A percentile compares a stretch with the other conserved stretches of the same genome.
Evolutionary conservation across 2,113 vertebrate genomes (phyloP).

Genomic region (Xiphophorus maculatus): DNA sequence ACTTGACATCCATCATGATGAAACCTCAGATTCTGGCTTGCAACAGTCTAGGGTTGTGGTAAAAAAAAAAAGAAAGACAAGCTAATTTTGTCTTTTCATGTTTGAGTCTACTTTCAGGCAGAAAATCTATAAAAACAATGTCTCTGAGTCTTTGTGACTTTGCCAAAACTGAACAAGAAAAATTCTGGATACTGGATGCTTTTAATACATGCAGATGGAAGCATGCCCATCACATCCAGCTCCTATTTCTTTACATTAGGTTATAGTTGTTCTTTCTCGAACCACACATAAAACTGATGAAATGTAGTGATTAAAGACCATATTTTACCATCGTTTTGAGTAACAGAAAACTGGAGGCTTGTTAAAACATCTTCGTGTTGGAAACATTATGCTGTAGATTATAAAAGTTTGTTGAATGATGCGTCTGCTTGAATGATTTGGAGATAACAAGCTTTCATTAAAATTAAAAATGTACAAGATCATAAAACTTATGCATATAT

Average conservation of each 20-base stretch:
- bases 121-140: not conserved
- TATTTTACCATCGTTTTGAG: not conserved
- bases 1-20: not conserved
- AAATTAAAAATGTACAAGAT: not conserved
- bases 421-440: not conserved
- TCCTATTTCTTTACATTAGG: not conserved
- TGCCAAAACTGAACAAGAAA: not conserved
- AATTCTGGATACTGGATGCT: not conserved
- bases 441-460: not conserved
- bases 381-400: no score
- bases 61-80: not conserved
- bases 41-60: not conserved
- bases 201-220: not conserved
- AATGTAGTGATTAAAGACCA: not conserved
- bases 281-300: no score
- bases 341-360: not conserved
- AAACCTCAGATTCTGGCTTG: not conserved
- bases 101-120: not conserved
- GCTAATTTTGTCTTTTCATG: not conserved
- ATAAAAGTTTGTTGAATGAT: not conserved
- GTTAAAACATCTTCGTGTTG: no score
- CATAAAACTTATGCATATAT: not conserved
- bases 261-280: not conserved
- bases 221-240: not conserved
- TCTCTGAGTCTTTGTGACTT: not conserved